A percentile compares a stretch with the other conserved stretches of the same genome.
These are phyloP conservation scores for Philaenus spumarius DNA, from an alignment of 1,140 invertebrate species.

Conservation along the genomic window DNA sequence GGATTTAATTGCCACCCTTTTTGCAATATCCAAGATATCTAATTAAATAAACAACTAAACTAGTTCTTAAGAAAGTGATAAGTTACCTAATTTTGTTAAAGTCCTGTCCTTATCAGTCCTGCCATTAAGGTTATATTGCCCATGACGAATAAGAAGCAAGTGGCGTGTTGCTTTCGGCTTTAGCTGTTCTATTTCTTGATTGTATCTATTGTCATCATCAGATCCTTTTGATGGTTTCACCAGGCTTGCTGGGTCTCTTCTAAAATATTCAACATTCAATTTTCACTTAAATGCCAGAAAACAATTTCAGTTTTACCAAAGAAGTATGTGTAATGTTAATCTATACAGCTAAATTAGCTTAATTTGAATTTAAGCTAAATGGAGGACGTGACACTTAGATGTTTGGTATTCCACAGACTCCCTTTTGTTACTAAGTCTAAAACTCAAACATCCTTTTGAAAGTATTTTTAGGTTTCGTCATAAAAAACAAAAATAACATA, in stretches of 20 bases:
- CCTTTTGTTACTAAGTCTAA: not conserved
- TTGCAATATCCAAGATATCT: too few relatives aligned
- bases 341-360: too few relatives aligned
- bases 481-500: too few relatives aligned
- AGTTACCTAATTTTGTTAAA: conserved; percentile 76
- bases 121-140: conserved; percentile 80
- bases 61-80: too few relatives aligned
- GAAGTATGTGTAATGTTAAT: not conserved
- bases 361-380: too few relatives aligned
- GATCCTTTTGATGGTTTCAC: conserved; percentile 54
- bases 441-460: too few relatives aligned
- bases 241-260: conserved; percentile 64
- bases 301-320: not conserved
- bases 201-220: conserved; percentile 50
- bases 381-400: too few relatives aligned
- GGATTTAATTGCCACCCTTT: too few relatives aligned
- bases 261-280: conserved; percentile 40
- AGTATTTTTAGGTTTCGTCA: too few relatives aligned
- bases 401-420: not conserved
- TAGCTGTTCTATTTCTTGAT: conserved; percentile 25
- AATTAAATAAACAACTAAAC: too few relatives aligned
- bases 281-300: not conserved
- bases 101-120: conserved; percentile 63
- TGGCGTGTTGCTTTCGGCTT: conserved; percentile 70
- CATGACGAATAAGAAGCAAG: conserved; percentile 88